phyloP scores from a whole-genome alignment of 2,888 invertebrate species.

The Odontocolon sp. region DNA sequence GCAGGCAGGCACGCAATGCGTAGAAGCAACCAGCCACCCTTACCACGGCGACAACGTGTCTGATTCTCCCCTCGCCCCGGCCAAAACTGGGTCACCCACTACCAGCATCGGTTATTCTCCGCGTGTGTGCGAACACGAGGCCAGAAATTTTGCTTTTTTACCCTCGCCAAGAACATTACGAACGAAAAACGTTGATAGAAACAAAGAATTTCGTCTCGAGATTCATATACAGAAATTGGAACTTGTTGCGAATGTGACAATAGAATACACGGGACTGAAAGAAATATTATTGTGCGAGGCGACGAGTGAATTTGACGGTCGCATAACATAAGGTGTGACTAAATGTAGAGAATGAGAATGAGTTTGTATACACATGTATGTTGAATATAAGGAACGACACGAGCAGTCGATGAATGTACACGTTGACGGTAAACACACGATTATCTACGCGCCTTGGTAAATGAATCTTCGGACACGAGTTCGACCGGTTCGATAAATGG shows the following conservation, averaged over 20 bases:
- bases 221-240: no score
- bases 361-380: no score
- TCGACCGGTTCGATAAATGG: constrained; percentile 34
- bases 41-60: constrained; percentile 64
- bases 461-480: constrained; percentile 32
- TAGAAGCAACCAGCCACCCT: constrained; percentile 64
- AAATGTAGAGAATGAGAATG: no score
- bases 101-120: constrained; percentile 28
- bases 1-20: constrained; percentile 71
- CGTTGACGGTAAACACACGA: no score
- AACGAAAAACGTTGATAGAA: not conserved
- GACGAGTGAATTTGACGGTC: no score
- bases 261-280: not conserved
- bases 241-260: no score
- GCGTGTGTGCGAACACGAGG: not conserved
- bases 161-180: not conserved
- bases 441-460: no score
- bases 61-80: constrained; percentile 63
- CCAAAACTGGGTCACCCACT: constrained; percentile 71
- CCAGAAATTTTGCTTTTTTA: not conserved
- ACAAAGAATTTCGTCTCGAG: no score
- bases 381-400: no score
- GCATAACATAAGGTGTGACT: no score
- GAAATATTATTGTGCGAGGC: constrained; percentile 18
- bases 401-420: no score